Evolutionary conservation across 1,140 invertebrate species (phyloP), one percentile per base, ranked within the genome.

Genomic region (Anastrepha obliqua): DNA sequence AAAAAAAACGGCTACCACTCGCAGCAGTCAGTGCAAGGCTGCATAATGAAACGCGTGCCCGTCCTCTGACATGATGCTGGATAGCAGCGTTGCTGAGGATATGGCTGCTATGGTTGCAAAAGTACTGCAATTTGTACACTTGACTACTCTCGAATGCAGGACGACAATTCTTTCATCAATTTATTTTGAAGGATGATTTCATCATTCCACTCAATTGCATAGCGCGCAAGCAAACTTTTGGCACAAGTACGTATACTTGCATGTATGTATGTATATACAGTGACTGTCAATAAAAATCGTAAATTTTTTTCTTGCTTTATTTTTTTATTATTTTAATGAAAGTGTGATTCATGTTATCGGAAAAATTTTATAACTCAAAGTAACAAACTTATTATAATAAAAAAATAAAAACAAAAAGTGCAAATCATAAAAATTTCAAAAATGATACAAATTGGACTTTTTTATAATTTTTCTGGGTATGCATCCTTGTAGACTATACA

Each of bases 121-220:
- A 17, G n/a, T 47, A 42, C 70, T 74, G 70, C 70, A 74, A 47
- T 74, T 74, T 47, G 44, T 47, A 29, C 42, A 74, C 44, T 74
- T 74, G 70, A 74, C 70, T 74, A 51, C 39, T 74, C 44, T 47
- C 9, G 44, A 74, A 74, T 74, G 70, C 70, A 74, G 7, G 70
- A 47, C 70, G 70, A 47, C 70, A 74, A 74, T 74, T 74, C 44
- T 15, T 74, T 74, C 70, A 74, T 74, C 70, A 74, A 74, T 74
- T 74, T 74, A 74, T 74, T 74, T 74, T 74, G 65, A 67, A 67
- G 65, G 20, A 67, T 74, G 42, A 74, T 74, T 74, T 74, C 70
- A 74, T 74, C 70, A 47, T 74, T 74, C 44, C 70, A 74, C 70
- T 74, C 70, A 74, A 74, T 74, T 74, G 39, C 70, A 47, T 13